Conservation (phyloP, 2,113 vertebrate species). For the Mirounga angustirostris region DNA sequence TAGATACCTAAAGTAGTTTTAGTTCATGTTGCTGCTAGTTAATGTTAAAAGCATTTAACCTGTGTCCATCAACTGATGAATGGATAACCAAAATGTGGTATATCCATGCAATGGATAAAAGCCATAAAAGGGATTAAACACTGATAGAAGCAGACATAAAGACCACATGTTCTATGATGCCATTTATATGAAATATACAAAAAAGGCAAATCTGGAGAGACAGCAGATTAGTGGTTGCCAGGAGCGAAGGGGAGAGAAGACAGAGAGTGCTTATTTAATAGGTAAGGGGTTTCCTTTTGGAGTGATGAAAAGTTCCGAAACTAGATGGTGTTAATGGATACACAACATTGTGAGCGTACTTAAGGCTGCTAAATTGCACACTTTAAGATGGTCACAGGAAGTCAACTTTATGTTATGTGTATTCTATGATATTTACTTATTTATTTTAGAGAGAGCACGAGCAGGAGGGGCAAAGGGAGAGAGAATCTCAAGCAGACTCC, state of each 20-base stretch:
- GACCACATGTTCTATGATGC: background rate
- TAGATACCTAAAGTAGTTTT: background rate
- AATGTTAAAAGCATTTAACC: background rate
- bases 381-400: background rate
- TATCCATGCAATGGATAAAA: background rate
- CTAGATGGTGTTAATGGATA: background rate
- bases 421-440: background rate
- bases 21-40: background rate
- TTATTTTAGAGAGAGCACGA: background rate
- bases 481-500: background rate
- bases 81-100: background rate
- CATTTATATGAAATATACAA: background rate
- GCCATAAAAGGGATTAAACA: background rate
- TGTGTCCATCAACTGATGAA: background rate
- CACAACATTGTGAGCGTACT: background rate
- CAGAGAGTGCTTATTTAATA: background rate
- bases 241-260: background rate
- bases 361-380: background rate
- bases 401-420: background rate
- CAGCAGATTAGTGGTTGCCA: background rate
- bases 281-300: background rate
- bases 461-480: background rate
- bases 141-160: background rate
- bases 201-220: background rate
- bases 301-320: constrained; percentile 20